Conservation (phyloP, 2,113 vertebrate species). For the Recurvirostra avosetta region DNA sequence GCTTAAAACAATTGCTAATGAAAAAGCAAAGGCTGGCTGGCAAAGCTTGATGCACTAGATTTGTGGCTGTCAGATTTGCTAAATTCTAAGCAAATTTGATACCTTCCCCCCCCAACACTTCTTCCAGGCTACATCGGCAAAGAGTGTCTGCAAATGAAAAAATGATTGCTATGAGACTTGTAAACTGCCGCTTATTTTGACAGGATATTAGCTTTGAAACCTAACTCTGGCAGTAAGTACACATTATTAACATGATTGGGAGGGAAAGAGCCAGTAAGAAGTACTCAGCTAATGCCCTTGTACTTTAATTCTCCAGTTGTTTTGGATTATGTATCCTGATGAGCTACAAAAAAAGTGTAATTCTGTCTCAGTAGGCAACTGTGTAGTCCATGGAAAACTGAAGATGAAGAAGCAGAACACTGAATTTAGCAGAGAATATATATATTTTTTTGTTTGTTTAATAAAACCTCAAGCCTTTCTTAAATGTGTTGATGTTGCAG, state of each 20-base stretch:
- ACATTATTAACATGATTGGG: accelerated
- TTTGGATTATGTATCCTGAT: background rate
- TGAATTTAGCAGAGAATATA: background rate
- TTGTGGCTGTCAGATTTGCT: background rate
- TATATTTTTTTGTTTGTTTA: background rate
- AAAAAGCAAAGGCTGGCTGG: background rate
- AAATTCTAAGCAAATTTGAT: background rate
- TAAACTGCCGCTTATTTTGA: background rate
- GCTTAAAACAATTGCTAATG: background rate
- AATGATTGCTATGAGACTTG: background rate
- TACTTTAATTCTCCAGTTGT: background rate
- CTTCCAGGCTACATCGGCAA: background rate
- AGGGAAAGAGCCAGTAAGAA: background rate
- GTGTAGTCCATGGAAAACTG: background rate
- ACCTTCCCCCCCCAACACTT: background rate
- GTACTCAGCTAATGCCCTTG: background rate
- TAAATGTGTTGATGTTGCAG: background rate
- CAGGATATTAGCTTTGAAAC: background rate
- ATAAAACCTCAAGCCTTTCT: background rate
- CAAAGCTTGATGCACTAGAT: no score
- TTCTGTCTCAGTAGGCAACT: background rate
- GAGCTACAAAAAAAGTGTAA: background rate
- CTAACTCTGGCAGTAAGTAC: background rate
- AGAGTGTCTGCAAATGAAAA: background rate
- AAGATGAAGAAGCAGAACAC: background rate